Base-by-base conservation (phyloP, 2,113 vertebrate species). In the Phasianus colchicus region DNA sequence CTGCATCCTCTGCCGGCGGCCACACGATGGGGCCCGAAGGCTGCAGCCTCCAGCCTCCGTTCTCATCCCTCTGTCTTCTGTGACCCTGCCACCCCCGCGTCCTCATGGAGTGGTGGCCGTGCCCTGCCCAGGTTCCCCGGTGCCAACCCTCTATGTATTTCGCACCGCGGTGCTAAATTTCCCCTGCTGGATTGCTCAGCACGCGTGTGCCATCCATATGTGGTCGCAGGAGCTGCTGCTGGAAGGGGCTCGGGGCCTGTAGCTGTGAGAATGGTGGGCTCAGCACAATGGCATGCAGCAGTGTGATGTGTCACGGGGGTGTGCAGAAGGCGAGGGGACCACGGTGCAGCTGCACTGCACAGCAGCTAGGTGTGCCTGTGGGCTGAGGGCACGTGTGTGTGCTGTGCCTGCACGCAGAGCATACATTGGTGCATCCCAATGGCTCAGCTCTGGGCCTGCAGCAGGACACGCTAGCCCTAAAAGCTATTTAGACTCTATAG, bases 161-260 rank as follows among this genome's bases (percentile, higher is more conserved):
- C 8, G 14, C 10, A 13, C 5, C 3, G 0, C 3, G 0, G 13
- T 4, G 42, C 74, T 27, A 20, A 34, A 1, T 0, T 60, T 42
- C 29, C 32, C 9, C 22, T 27, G 12, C 82, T 6, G 45, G 38
- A 71, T 67, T 52, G 71, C 48, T 9, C 17, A 60, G 32, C 0
- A 1, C 0, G 0, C 15, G 50, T 63, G 74, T 70, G 85, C 6
- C 3, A 77, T 42, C 92, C 93, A 57, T 42, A 76, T 36, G 89
- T 72, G 93, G 83, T 24, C 25, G 52, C 30, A 52, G 67, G 69
- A 15, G 43, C 0, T 6, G 36, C 0, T 1, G 38, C 57, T 91
- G 95, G 93, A 88, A 61, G 4, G 0, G 0, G 3, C 47, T 72
- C 92, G 83, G 66, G 8, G 4, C 55, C 48, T 69, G 52, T 2